Evolutionary conservation across 2,888 invertebrate genomes (phyloP).

Genomic region (Molorchus minor): DNA sequence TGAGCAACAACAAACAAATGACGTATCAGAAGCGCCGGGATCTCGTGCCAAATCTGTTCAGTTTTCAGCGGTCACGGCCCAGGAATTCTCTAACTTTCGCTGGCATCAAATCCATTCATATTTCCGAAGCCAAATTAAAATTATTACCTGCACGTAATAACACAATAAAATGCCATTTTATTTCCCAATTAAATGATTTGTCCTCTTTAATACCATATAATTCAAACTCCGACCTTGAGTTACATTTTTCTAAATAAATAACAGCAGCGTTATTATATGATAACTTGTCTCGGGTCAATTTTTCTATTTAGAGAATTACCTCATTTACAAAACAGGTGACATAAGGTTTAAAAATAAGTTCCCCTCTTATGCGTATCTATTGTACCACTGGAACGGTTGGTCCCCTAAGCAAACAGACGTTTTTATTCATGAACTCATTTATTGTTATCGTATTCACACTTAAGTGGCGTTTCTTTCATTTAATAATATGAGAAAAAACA

Average conservation of each 20-base stretch:
- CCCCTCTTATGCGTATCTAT: constrained; percentile 14
- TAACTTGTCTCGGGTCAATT: constrained; percentile 33
- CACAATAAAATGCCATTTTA: not conserved
- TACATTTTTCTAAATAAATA: constrained; percentile 27
- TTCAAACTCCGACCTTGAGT: constrained; percentile 31
- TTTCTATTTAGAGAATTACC: constrained; percentile 40
- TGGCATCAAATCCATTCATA: not conserved
- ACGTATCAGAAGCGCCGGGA: too few species aligned
- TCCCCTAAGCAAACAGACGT: too few species aligned
- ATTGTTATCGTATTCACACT: too few species aligned
- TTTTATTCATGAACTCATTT: too few species aligned
- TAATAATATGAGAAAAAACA: too few species aligned
- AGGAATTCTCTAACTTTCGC: not conserved
- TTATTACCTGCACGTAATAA: too few species aligned
- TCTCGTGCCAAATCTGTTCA: too few species aligned
- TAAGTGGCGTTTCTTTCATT: too few species aligned
- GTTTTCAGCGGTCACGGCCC: too few species aligned
- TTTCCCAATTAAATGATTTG: constrained; percentile 9
- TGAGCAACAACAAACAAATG: too few species aligned
- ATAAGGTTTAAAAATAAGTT: constrained; percentile 48
- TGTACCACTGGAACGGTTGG: too few species aligned
- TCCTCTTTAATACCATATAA: not conserved
- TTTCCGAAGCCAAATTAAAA: not conserved
- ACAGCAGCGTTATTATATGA: constrained; percentile 30
- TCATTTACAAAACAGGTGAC: constrained; percentile 44